Base-by-base conservation (phyloP, 2,888 invertebrate species). In the Flexamia atlantica region DNA sequence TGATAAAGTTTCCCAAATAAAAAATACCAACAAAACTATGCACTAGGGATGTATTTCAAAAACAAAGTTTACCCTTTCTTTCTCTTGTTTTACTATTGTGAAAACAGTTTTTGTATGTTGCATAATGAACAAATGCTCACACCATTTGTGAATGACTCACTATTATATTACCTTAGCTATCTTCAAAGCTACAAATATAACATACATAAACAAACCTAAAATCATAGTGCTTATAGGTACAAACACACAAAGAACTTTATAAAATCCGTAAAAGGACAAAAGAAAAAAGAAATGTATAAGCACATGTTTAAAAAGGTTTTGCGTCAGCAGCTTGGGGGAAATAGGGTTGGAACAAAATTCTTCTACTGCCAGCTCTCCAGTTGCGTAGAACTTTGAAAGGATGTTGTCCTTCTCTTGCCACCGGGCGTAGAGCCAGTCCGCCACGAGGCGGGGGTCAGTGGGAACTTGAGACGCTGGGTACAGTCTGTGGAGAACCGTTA, bases 331-430 rank as follows among this genome's bases (percentile, higher is more conserved):
- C 9, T 30, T 28, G 1, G 64, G 64, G 2, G 64, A 1, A 0
- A 28, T 28, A 0, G 64, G 64, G 30, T 64, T 64, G 14, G 10
- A 14, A 64, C 64, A 64, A 17, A 28, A 1, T 10, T 30, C 64
- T 4, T 28, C 64, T 14, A 64, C 7, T 7, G 7, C 0, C 9
- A 64, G 28, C 3, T 4, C 4, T 7, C 64, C 64, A 1, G 64
- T 64, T 14, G 3, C 12, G 64, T 64, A 64, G 30, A 14, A 64
- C 10, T 64, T 64, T 14, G 64, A n/a, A 5, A 64, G 64, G 17
- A 64, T 28, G 17, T 64, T 17, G 2, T 64, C 64, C 12, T 64
- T 64, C 30, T 64, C 64, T 12, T 64, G 64, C 64, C 64, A 64
- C 30, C 64, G 28, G 30, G 12, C 5, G 30, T 64, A 64, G 64